Evolutionary conservation across 1,140 invertebrate species (phyloP).

Genomic region (Drosophila sucinea): DNA sequence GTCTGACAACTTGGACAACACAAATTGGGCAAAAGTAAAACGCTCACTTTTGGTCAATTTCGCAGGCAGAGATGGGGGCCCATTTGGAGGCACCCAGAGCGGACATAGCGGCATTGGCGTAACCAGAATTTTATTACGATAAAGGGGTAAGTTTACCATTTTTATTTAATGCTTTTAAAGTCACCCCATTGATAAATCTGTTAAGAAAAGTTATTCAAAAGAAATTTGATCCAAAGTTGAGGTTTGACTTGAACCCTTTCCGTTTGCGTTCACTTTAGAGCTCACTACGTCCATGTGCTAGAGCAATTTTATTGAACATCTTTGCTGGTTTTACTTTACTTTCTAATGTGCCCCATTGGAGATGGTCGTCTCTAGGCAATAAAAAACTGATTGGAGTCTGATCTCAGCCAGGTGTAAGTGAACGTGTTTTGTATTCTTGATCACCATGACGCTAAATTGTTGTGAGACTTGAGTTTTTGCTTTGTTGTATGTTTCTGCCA

Average conservation of each 20-base stretch:
- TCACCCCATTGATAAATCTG: too few relatives aligned
- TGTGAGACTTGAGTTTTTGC: too few relatives aligned
- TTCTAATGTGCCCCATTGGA: conserved; percentile 63
- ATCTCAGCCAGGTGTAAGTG: conserved; percentile 26
- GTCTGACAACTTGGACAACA: conserved; percentile 68
- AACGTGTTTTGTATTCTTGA: conserved; percentile 70
- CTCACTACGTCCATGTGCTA: conserved; percentile 15
- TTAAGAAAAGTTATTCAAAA: too few relatives aligned
- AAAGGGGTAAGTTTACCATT: not conserved
- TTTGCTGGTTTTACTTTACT: conserved; percentile 69
- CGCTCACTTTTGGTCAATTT: conserved; percentile 79
- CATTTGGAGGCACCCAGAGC: conserved; percentile 9
- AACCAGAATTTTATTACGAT: not conserved
- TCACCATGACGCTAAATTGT: not conserved
- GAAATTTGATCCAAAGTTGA: too few relatives aligned
- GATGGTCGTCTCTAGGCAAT: conserved; percentile 32
- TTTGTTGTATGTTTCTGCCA: too few relatives aligned
- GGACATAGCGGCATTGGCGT: not conserved
- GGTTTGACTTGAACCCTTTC: not conserved
- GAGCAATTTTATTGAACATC: conserved; percentile 69
- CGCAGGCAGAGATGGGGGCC: conserved; percentile 36
- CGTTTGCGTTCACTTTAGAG: not conserved
- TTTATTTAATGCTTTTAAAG: not conserved
- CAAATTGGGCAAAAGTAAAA: conserved; percentile 72
- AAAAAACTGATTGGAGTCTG: conserved; percentile 29